Evolutionary conservation across 2,113 vertebrate genomes (phyloP).

Genomic region (Pycnonotus jocosus): DNA sequence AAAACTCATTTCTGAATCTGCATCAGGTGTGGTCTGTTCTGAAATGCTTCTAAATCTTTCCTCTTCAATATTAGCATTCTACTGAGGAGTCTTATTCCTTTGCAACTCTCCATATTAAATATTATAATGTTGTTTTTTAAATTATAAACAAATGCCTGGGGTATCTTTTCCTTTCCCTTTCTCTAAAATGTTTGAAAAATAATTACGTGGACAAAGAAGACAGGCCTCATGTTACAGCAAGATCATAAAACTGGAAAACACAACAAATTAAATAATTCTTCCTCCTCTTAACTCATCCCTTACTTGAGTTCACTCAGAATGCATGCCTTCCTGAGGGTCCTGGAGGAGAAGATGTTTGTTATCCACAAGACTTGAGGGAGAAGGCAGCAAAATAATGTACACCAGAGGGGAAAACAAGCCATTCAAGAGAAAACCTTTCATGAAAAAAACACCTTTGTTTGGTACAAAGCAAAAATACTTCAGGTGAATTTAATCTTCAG

Average conservation of each 20-base stretch:
- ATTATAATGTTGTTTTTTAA: neutral
- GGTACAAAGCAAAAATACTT: neutral
- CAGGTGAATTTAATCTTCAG: neutral
- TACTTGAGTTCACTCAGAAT: neutral
- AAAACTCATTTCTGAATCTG: neutral
- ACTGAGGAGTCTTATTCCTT: neutral
- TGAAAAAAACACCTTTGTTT: neutral
- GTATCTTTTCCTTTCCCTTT: neutral
- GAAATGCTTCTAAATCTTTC: neutral
- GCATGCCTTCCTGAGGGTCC: neutral
- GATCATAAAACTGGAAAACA: neutral
- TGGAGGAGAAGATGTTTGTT: neutral
- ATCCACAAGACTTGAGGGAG: neutral
- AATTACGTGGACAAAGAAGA: neutral
- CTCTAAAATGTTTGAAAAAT: neutral
- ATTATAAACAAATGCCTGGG: neutral
- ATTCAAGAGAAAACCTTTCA: neutral
- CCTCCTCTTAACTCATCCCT: neutral
- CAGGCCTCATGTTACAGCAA: neutral
- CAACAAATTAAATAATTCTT: neutral
- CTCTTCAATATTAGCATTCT: neutral
- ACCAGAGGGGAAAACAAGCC: accelerated
- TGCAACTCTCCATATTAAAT: neutral
- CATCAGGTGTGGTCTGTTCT: neutral
- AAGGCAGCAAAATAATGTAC: neutral